phyloP scores from a whole-genome alignment of 2,797 vertebrate genomes.

The Chrysocyon brachyurus region DNA sequence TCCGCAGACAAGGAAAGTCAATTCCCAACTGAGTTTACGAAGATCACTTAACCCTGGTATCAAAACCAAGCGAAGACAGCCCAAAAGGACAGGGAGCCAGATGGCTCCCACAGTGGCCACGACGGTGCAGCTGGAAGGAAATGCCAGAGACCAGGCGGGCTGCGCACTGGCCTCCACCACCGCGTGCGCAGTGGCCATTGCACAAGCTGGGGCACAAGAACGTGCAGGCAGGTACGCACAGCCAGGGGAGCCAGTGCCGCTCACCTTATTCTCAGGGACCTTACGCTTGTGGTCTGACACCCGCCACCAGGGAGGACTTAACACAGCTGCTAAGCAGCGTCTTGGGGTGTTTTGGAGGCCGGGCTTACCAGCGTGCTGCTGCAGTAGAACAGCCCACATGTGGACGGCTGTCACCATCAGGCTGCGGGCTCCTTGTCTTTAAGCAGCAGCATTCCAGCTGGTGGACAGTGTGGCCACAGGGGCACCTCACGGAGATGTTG shows the following conservation, averaged over 20 bases:
- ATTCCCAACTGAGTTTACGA: neutral
- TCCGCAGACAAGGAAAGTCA: neutral
- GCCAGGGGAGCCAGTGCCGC: neutral
- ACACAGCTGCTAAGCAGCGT: neutral
- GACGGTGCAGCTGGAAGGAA: accelerated
- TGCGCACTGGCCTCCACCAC: too few species aligned
- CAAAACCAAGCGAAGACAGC: neutral
- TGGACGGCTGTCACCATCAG: too few species aligned
- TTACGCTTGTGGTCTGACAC: neutral
- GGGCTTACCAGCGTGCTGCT: neutral
- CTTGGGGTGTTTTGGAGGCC: neutral
- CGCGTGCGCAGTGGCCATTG: accelerated
- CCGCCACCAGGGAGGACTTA: neutral
- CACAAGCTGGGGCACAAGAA: neutral
- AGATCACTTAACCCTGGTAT: neutral
- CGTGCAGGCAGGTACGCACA: neutral
- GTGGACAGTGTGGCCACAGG: too few species aligned
- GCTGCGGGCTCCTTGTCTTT: neutral
- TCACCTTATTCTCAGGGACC: neutral
- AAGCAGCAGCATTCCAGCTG: neutral
- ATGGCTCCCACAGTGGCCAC: accelerated
- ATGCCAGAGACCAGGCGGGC: neutral
- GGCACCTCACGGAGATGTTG: accelerated
- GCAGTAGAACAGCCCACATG: neutral
- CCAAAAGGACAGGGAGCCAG: neutral